A percentile compares a stretch with the other conserved stretches of the same genome.
These are phyloP conservation scores for Meandrina meandrites DNA, from an alignment of 92 coral and sea anemone genomes.

Conservation along the genomic window DNA sequence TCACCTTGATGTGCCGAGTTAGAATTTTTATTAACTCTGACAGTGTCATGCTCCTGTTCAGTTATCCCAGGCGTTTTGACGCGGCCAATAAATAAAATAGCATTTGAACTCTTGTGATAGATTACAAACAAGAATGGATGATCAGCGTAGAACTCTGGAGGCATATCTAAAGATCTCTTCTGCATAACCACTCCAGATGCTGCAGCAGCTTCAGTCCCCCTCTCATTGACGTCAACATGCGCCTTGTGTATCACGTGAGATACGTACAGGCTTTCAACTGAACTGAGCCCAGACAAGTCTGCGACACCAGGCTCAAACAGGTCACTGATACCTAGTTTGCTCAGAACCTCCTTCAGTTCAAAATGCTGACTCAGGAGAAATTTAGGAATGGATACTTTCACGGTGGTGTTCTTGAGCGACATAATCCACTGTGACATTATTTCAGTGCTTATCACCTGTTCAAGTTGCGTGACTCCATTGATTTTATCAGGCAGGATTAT, in stretches of 20 bases:
- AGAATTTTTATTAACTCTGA: not conserved
- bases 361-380: constrained; percentile 74
- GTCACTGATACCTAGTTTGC: constrained; percentile 68
- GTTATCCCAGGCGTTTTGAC: constrained; percentile 30
- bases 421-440: constrained; percentile 56
- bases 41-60: constrained; percentile 15
- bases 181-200: constrained; percentile 69
- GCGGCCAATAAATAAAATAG: constrained; percentile 79
- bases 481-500: constrained; percentile 70
- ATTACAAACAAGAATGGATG: constrained; percentile 90
- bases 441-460: constrained; percentile 54
- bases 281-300: constrained; percentile 78
- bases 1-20: constrained; percentile 1
- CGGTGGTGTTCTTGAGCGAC: constrained; percentile 56
- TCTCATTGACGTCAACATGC: constrained; percentile 73
- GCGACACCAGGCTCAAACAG: constrained; percentile 69
- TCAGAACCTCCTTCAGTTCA: constrained; percentile 68
- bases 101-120: constrained; percentile 60
- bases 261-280: constrained; percentile 62
- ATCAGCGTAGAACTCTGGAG: constrained; percentile 79
- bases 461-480: constrained; percentile 72
- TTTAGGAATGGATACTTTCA: constrained; percentile 75
- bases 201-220: constrained; percentile 91
- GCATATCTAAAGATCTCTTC: constrained; percentile 71
- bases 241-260: constrained; percentile 84